These are phyloP conservation scores for Apantesis nais DNA, from an alignment of 2,888 invertebrate species.

Conservation along the genomic window DNA sequence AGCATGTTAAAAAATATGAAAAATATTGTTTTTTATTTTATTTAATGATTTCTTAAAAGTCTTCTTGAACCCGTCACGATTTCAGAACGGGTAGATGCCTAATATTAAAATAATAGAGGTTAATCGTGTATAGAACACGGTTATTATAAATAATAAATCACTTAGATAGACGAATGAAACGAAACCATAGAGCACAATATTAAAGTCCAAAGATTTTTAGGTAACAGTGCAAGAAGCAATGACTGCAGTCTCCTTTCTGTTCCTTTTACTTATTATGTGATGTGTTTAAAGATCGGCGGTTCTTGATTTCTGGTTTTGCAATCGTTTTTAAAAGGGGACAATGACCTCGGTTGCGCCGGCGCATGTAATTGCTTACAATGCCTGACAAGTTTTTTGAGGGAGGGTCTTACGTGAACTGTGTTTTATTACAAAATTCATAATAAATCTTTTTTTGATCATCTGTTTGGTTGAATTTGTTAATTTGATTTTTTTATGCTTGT, in stretches of 20 bases:
- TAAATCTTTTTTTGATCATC: neutral
- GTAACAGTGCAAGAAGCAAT: neutral
- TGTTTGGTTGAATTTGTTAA: neutral
- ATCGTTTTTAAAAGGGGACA: constrained; percentile 29
- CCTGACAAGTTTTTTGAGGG: constrained; percentile 25
- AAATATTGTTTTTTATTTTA: no score
- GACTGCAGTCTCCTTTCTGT: neutral
- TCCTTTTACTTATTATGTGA: constrained; percentile 15
- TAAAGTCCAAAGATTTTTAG: neutral
- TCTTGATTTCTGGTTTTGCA: constrained; percentile 34
- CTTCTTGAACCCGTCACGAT: no score
- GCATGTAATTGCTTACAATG: constrained; percentile 28
- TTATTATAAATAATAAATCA: neutral
- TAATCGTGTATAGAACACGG: neutral
- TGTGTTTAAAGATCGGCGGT: constrained; percentile 19
- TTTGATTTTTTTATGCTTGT: no score
- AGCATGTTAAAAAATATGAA: no score
- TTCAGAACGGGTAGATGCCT: no score
- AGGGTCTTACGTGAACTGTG: neutral
- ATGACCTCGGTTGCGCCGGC: constrained; percentile 33
- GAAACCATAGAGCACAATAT: neutral
- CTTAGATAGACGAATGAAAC: neutral
- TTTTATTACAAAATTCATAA: neutral
- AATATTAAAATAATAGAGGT: no score
- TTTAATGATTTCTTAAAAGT: no score